A percentile compares a stretch with the other conserved stretches of the same genome.
These are phyloP conservation scores for Tenthredo distinguenda DNA, from an alignment of 2,888 invertebrate species.

Conservation along the genomic window DNA sequence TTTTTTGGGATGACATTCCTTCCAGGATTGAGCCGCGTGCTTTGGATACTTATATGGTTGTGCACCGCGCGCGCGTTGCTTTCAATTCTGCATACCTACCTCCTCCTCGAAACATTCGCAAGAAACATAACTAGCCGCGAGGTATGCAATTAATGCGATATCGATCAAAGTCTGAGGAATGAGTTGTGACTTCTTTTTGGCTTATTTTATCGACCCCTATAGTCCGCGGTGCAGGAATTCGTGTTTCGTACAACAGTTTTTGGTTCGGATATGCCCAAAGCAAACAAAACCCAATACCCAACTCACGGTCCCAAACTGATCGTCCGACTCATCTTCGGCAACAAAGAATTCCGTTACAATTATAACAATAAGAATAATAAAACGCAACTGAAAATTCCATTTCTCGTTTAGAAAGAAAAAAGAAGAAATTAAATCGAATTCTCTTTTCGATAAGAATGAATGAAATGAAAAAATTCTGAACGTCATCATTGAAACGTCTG, in stretches of 20 bases:
- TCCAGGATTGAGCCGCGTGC: background rate
- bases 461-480: background rate
- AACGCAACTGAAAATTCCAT: background rate
- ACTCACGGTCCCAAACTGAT: background rate
- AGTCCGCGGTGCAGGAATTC: background rate
- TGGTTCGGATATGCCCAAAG: background rate
- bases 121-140: conserved; percentile 36
- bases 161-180: conserved; percentile 63
- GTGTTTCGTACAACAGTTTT: conserved; percentile 3
- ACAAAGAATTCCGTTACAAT: background rate
- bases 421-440: background rate
- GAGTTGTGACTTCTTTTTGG: conserved; percentile 70
- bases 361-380: background rate
- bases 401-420: background rate
- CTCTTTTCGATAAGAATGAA: background rate
- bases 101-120: background rate
- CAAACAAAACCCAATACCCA: background rate
- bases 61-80: background rate
- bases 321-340: background rate
- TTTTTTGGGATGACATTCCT: background rate
- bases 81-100: conserved; percentile 33
- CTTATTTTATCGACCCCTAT: conserved; percentile 38
- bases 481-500: background rate
- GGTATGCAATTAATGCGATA: conserved; percentile 72
- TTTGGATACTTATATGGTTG: background rate